Evolutionary conservation across 2,797 vertebrate species (phyloP), one percentile per base, ranked within the genome.

Genomic region (Rachycentron canadum): DNA sequence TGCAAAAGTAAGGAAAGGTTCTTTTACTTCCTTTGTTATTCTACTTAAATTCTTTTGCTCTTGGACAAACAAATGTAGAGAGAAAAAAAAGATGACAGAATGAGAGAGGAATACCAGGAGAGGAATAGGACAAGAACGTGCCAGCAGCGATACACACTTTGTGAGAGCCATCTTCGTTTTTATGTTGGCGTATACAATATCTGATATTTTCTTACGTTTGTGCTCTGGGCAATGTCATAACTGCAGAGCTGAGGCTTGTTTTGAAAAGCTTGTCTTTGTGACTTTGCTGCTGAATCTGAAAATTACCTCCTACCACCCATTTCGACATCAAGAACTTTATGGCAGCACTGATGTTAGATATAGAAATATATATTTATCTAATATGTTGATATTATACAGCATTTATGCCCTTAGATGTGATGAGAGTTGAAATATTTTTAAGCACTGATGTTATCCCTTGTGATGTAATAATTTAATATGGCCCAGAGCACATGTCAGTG

Each of bases 231-330:
- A 32, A 30, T 50, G 9, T 60, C 28, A 58, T 21, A 17, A 26
- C 16, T 55, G 47, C 50, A 50, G 40, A 45, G 58, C 6, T 1
- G 23, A 43, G 28, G 4, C 25, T 32, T 60, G 16, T 63, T 79
- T 67, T 45, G 43, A 73, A 76, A 67, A 26, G 38, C 4, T 23
- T 73, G 41, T 7, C 13, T 55, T 3, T 57, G 17, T 41, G n/a
- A 21, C 9, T 32, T 6, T 50, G 49, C 50, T n/a, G 50, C 38
- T 38, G 41, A 30, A 19, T 43, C 3, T 12, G 16, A 64, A 13
- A 41, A 23, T 23, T 14, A 25, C 11, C 32, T 70, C 32, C 49
- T 52, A 38, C 13, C 12, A 60, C 30, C 30, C 7, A 45, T 71
- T 69, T 25, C 47, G 3, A 59, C 32, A 16, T 10, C 5, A 72